Evolutionary conservation across 2,888 invertebrate species (phyloP), one percentile per base, ranked within the genome.

Genomic region (Oegoconia quadripuncta): DNA sequence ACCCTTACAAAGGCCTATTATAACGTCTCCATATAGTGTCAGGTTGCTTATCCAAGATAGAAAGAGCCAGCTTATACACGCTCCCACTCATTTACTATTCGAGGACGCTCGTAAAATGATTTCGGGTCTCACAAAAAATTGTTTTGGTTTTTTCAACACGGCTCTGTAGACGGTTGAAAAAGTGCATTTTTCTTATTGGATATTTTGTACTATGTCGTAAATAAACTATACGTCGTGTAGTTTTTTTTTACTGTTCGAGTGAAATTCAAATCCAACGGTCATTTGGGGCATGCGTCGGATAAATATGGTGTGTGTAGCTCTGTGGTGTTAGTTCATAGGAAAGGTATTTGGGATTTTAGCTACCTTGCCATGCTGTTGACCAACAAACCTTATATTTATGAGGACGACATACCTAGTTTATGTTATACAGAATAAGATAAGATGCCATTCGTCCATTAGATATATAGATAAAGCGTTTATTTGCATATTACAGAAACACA

Each of bases 41-140:
- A 77, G 64, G 70, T 80, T 74, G 61, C 57, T 46, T 63, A 56
- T 57, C 55, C 59, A 66, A 43, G 61, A 41, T 41, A 47, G 59
- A 75, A 51, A 50, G 60, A 51, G 72, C 65, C 44, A 43, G 42
- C 29, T 8, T 20, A 44, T 55, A 53, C 43, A 17, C 18, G 11
- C 20, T 72, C 78, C 58, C 69, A 25, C 57, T 82, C 73, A 34
- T 74, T 78, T 83, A 84, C 84, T 79, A 84, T 74, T 70, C 64
- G 72, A 76, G 73, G 71, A 68, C 69, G 74, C 77, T 86, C 84
- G 83, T 87, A 84, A 81, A 86, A 78, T 71, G 66, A 75, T 74
- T 84, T 74, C 73, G 65, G 72, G 62, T 50, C 64, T 59, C 51
- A 81, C 76, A 81, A 78, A 83, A 86, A 82, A 71, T 72, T 84